Evolutionary conservation across 37 sponge, comb jelly and placozoan species (phyloP).

Genomic region (Bolinopsis microptera): DNA sequence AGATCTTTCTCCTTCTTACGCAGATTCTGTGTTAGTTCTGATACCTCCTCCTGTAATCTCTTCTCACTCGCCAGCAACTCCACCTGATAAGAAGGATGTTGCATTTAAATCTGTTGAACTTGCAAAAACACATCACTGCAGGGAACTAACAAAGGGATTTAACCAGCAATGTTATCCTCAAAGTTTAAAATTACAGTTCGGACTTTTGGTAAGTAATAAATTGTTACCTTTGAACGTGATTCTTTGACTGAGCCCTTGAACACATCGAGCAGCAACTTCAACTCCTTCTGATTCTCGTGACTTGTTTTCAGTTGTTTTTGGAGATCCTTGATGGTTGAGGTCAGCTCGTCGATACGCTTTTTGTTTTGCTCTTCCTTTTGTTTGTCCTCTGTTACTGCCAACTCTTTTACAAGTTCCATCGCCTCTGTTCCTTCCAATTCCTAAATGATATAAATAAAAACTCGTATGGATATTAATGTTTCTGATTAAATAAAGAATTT

Average conservation of each 20-base stretch:
- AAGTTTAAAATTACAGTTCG: too few species aligned
- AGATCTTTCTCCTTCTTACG: conserved; percentile 48
- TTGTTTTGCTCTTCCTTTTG: conserved; percentile 25
- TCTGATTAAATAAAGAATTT: too few species aligned
- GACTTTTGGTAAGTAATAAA: too few species aligned
- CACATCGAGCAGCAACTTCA: conserved; percentile 69
- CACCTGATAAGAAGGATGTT: conserved; percentile 51
- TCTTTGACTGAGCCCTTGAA: conserved; percentile 68
- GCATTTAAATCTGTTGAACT: too few species aligned
- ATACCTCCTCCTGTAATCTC: conserved; percentile 15
- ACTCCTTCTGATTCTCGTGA: conserved; percentile 69
- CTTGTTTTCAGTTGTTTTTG: conserved; percentile 64
- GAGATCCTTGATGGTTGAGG: conserved; percentile 34
- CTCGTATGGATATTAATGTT: too few species aligned
- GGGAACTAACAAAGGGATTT: too few species aligned
- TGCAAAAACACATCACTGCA: too few species aligned
- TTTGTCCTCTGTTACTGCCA: conserved; percentile 17
- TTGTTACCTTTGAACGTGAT: conserved; percentile 69
- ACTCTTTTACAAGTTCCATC: conserved; percentile 28
- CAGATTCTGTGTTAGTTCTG: not conserved
- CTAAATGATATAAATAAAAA: not conserved
- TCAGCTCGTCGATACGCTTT: conserved; percentile 29
- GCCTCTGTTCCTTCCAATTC: conserved; percentile 13
- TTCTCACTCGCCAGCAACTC: conserved; percentile 68
- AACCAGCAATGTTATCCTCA: too few species aligned